Evolutionary conservation across 2,888 invertebrate genomes (phyloP), one percentile per base, ranked within the genome.

Genomic region (Sthenelais limicola): DNA sequence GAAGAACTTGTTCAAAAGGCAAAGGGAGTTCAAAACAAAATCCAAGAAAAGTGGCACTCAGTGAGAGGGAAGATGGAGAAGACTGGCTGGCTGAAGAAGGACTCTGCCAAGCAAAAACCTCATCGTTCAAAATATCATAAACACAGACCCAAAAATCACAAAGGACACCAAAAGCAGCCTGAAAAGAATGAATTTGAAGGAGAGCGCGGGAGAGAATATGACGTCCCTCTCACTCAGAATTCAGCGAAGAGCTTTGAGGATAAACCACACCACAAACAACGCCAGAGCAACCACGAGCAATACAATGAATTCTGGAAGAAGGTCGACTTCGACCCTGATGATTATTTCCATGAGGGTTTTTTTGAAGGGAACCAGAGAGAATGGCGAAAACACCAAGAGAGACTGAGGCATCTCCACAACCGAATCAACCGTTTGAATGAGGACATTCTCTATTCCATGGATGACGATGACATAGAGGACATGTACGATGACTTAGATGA

Each of bases 401-500:
- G 67, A 38, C 38, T 76, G 26, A 54, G 47, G 18, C 70, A 72
- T 38, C 26, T 77, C n/a, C 73, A 71, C 21, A 74, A 76, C 26
- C 74, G 76, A 7, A 62, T 76, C 7, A 68, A 72, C 7, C 33
- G 68, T 9, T 49, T 77, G 38, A 77, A 74, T 32, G 76, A 76
- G 33, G 76, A 76, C 18, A 70, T 74, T 2, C 38, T 77, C 5
- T 33, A 49, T 18, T 48, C 67, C 4, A 74, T 77, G 77, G 76
- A 76, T 15, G 76, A 77, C 24, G 77, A 77, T 33, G 77, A 77
- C 54, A 68, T 77, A 15, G 77, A 77, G 32, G 77, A 77, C 32
- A 35, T 76, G n/a, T 76, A 76, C 30, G 77, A 77, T 1, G 77
- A 77, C 56, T 47, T 74, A n/a, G 74, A 79, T 47, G 72, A 79